These are phyloP conservation scores for Aselliscus stoliczkanus DNA, from an alignment of 2,797 vertebrate species.

Conservation along the genomic window DNA sequence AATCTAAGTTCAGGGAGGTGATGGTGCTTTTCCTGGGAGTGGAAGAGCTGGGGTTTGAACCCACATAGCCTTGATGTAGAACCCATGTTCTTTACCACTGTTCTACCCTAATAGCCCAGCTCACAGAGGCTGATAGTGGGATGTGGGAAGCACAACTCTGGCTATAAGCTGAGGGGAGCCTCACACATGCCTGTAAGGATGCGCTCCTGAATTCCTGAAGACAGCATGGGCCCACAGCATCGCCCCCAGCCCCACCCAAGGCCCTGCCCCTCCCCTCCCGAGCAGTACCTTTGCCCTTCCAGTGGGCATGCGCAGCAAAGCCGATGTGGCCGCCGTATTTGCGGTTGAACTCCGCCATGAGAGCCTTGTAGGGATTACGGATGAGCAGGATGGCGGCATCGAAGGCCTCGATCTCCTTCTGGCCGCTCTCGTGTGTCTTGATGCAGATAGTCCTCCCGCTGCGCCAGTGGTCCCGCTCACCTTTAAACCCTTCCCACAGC, in stretches of 20 bases:
- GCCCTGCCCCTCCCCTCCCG: fast-evolving
- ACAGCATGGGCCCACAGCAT: fast-evolving
- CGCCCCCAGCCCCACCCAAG: not conserved
- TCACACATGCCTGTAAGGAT: fast-evolving
- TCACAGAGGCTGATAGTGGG: not conserved
- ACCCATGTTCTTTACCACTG: fast-evolving
- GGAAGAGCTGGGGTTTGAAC: not conserved
- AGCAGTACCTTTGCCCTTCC: constrained; percentile 94
- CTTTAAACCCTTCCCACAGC: constrained; percentile 89
- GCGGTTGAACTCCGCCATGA: constrained; percentile 99
- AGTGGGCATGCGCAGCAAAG: constrained; percentile 95
- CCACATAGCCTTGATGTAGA: not conserved
- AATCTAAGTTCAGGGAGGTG: not conserved
- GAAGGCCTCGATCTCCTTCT: constrained; percentile 95
- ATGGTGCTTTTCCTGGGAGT: not conserved
- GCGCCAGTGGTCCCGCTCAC: constrained; percentile 95
- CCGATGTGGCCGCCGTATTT: constrained; percentile 97
- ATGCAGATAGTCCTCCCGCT: constrained; percentile 95
- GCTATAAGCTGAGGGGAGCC: not conserved
- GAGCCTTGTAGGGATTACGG: constrained; percentile 96
- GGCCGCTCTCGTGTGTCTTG: constrained; percentile 97
- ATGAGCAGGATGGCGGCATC: constrained; percentile 93
- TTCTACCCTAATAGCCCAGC: fast-evolving
- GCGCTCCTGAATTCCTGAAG: not conserved
- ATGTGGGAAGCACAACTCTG: fast-evolving